phyloP scores from a whole-genome alignment of 2,113 vertebrate species.

The Hyaena hyaena region DNA sequence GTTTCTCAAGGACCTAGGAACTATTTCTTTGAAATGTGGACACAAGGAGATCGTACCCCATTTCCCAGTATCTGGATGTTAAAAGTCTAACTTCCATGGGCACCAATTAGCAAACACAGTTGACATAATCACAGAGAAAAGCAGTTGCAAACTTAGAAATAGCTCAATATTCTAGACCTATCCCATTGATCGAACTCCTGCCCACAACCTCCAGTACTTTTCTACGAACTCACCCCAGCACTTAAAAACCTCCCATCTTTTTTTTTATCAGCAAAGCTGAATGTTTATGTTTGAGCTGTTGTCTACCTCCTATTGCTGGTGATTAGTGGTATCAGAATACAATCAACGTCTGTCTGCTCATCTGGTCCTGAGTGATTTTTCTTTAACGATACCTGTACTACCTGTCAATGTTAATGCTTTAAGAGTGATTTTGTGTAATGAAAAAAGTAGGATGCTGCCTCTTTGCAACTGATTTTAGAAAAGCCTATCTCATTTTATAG shows the following conservation, averaged over 20 bases:
- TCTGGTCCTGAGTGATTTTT: not conserved
- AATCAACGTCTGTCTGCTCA: not conserved
- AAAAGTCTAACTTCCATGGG: not conserved
- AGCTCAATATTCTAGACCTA: not conserved
- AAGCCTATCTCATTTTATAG: conserved; percentile 59
- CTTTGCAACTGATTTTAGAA: conserved; percentile 53
- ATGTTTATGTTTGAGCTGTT: not conserved
- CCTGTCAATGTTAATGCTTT: not conserved
- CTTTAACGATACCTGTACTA: not conserved
- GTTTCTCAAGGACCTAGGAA: not conserved
- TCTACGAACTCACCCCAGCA: too few species aligned
- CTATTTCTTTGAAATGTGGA: not conserved
- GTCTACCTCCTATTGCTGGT: not conserved
- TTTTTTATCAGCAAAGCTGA: not conserved
- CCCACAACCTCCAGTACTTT: not conserved
- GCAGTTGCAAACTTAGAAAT: not conserved
- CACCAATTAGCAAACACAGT: not conserved
- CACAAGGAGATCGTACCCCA: not conserved
- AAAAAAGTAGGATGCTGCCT: not conserved
- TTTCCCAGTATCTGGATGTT: not conserved
- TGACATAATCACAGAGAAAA: not conserved
- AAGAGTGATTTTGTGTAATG: conserved; percentile 44
- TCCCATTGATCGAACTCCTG: not conserved
- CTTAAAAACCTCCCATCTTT: not conserved
- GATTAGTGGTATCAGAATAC: not conserved